Percentiles rank a stretch among this genome's conserved stretches.
These are phyloP conservation scores for Agrotis exclamationis DNA, from an alignment of 2,888 invertebrate genomes.

Conservation along the genomic window DNA sequence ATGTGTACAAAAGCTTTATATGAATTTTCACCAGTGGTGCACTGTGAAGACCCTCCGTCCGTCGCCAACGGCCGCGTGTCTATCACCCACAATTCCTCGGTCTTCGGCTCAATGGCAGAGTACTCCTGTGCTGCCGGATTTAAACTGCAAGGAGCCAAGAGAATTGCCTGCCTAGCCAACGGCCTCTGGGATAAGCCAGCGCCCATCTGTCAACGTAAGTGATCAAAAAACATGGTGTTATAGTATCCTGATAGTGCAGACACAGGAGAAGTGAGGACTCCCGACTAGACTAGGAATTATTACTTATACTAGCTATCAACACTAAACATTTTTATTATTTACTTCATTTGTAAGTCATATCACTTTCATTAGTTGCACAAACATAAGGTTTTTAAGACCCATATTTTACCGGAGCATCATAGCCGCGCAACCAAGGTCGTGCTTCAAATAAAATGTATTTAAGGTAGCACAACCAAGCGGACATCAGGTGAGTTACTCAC, in stretches of 20 bases:
- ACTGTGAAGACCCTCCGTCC: conserved; percentile 93
- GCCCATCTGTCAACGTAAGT: conserved; percentile 94
- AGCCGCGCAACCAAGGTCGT: too few species aligned
- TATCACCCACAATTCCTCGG: conserved; percentile 91
- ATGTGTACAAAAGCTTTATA: too few species aligned
- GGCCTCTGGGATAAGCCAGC: conserved; percentile 95
- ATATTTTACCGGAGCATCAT: too few species aligned
- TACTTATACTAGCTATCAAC: not conserved
- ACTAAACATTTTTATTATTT: not conserved
- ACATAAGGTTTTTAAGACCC: not conserved
- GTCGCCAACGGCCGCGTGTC: conserved; percentile 92
- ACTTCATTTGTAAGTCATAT: too few species aligned
- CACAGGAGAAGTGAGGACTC: not conserved
- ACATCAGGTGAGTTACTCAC: too few species aligned
- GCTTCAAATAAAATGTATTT: too few species aligned
- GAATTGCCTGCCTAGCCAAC: conserved; percentile 93
- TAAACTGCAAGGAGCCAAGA: conserved; percentile 92
- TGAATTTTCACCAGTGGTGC: conserved; percentile 90
- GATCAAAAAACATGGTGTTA: not conserved
- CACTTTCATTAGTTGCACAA: not conserved
- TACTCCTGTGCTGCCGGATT: conserved; percentile 94
- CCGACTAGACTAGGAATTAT: not conserved
- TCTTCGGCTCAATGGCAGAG: conserved; percentile 94
- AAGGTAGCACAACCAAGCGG: too few species aligned
- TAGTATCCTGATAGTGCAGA: not conserved